Conservation (phyloP, 1,140 invertebrate genomes). For the Plutomurus gul region DNA sequence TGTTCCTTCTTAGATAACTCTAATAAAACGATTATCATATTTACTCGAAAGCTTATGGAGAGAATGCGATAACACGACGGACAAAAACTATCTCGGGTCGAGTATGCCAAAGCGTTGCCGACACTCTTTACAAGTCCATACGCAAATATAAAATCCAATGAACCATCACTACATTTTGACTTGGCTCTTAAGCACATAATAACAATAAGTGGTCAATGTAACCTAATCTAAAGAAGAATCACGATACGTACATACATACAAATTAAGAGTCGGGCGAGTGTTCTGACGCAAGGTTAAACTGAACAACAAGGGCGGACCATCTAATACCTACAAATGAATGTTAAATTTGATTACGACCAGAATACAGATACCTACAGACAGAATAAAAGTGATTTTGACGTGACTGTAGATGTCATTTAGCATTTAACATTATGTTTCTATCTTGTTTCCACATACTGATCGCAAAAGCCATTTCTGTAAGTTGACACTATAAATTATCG, state of each 20-base stretch:
- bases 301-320: neutral
- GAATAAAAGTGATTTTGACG: neutral
- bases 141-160: neutral
- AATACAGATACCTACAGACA: neutral
- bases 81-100: neutral
- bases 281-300: neutral
- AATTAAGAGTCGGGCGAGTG: neutral
- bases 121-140: neutral
- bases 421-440: too few species aligned
- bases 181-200: neutral
- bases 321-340: neutral
- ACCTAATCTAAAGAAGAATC: neutral
- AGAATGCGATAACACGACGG: neutral
- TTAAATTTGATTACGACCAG: neutral
- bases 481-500: neutral
- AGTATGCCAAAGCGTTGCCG: neutral
- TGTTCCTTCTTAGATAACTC: neutral
- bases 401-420: neutral
- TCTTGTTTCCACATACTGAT: neutral
- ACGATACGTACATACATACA: neutral
- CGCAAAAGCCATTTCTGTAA: neutral
- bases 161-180: neutral
- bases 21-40: conserved; percentile 18
- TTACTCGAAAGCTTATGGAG: neutral
- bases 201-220: neutral